Percentiles rank a stretch among this genome's conserved stretches.
Conservation (phyloP, 2,113 vertebrate species). For the Dolichotis patagonum region DNA sequence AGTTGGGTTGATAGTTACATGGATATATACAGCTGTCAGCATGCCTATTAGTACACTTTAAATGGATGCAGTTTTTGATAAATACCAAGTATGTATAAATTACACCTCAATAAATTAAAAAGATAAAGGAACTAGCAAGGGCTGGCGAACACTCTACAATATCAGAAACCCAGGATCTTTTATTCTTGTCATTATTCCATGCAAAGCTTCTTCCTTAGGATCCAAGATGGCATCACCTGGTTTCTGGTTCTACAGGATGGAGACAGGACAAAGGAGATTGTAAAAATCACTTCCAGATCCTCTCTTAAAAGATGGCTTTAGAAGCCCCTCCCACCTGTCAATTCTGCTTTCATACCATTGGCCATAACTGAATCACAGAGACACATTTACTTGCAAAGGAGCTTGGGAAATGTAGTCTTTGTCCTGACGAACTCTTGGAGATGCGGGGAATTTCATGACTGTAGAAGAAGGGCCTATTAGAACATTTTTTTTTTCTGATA, state of each 20-base stretch:
- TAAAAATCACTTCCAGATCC: accelerated
- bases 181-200: neutral
- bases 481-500: neutral
- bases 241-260: too few species aligned
- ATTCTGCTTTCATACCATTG: neutral
- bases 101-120: neutral
- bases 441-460: neutral
- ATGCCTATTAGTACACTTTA: neutral
- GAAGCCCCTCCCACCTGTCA: neutral
- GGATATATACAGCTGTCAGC: neutral
- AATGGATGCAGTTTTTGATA: neutral
- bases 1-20: neutral
- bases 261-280: neutral
- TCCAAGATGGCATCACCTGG: neutral
- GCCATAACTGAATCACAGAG: neutral
- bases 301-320: neutral
- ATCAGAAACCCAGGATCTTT: neutral
- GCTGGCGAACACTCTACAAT: neutral
- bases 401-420: neutral
- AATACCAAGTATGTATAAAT: neutral
- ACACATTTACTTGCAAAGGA: neutral
- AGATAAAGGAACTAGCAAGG: neutral
- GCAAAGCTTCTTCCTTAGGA: neutral
- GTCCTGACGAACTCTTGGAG: neutral
- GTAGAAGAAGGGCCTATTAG: neutral